These are phyloP conservation scores for Triops longicaudatus DNA, from an alignment of 1,140 invertebrate species.

Conservation along the genomic window DNA sequence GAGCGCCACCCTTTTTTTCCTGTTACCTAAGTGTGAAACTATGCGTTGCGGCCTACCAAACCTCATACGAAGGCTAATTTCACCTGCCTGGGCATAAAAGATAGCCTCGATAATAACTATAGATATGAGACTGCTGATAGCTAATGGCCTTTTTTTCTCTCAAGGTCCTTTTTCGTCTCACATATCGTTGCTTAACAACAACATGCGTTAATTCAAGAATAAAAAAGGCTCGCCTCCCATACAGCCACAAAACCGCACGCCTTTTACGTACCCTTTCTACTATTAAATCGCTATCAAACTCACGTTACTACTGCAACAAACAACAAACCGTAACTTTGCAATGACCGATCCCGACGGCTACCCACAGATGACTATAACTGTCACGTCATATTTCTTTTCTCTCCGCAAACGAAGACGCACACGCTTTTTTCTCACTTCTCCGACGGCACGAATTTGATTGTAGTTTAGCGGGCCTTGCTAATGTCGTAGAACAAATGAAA, in stretches of 20 bases:
- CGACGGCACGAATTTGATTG: neutral
- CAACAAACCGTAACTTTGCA: neutral
- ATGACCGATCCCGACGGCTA: neutral
- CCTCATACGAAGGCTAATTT: neutral
- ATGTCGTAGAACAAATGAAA: too few relatives aligned
- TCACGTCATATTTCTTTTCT: neutral
- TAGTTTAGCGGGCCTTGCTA: neutral
- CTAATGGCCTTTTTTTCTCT: neutral
- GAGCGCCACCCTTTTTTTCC: neutral
- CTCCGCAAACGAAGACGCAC: too few relatives aligned
- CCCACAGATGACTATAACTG: constrained; percentile 6
- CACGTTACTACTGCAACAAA: neutral
- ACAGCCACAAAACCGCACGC: neutral
- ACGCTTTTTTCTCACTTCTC: too few relatives aligned
- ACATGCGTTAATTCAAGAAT: neutral
- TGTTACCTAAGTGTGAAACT: neutral
- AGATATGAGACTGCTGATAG: neutral
- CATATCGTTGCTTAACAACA: neutral
- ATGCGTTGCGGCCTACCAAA: neutral
- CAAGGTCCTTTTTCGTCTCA: neutral
- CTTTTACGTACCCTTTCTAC: neutral
- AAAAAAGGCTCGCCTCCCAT: neutral
- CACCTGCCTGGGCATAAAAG: neutral
- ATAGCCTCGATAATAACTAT: neutral
- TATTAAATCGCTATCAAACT: neutral